Percentiles rank a stretch among this genome's conserved stretches.
phyloP scores from a whole-genome alignment of 1,140 invertebrate species.

The Lepeophtheirus salmonis region DNA sequence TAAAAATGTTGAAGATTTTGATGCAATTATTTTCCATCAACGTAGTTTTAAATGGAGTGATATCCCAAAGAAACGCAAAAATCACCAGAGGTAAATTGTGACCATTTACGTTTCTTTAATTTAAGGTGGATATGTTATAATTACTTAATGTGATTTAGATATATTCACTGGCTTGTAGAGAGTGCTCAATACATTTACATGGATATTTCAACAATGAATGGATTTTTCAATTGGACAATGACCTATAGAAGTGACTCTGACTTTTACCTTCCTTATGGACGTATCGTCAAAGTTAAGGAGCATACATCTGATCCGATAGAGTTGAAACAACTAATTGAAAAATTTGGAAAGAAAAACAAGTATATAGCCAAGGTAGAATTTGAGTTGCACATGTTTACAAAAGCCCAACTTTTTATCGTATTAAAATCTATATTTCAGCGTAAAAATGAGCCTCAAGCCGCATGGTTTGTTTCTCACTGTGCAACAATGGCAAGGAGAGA shows the following conservation, averaged over 20 bases:
- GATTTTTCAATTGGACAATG: constrained; percentile 31
- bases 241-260: constrained; percentile 29
- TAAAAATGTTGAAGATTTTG: constrained; percentile 15
- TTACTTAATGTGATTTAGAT: background rate
- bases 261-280: constrained; percentile 20
- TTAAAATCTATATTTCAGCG: too few relatives aligned
- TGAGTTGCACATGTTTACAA: too few relatives aligned
- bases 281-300: background rate
- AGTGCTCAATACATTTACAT: constrained; percentile 15
- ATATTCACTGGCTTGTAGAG: constrained; percentile 9
- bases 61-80: background rate
- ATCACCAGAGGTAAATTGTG: constrained; percentile 12
- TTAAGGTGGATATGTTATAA: background rate
- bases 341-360: constrained; percentile 4
- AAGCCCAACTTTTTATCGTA: too few relatives aligned
- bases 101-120: too few relatives aligned
- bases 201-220: constrained; percentile 14
- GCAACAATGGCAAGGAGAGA: constrained; percentile 24
- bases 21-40: constrained; percentile 15
- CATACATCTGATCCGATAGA: background rate
- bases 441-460: constrained; percentile 17
- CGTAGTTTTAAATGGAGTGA: constrained; percentile 12
- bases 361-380: too few relatives aligned
- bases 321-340: background rate
- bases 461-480: constrained; percentile 31